A percentile compares a stretch with the other conserved stretches of the same genome.
phyloP scores from a whole-genome alignment of 1,140 invertebrate species.

The Polypedilum pembai region DNA sequence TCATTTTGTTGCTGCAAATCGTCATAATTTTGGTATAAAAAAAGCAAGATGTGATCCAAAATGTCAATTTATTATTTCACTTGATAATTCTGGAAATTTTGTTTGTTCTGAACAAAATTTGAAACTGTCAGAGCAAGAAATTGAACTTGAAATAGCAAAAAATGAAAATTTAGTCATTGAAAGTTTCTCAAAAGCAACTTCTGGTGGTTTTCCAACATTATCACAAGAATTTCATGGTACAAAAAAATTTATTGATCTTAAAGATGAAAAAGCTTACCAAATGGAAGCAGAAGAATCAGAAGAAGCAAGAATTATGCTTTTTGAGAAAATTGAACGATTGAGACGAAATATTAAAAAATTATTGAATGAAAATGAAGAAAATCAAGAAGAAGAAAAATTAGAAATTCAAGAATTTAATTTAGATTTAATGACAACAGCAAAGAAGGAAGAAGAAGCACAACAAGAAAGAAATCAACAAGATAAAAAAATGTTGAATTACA shows the following conservation, averaged over 20 bases:
- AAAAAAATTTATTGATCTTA: constrained; percentile 2
- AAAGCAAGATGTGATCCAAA: background rate
- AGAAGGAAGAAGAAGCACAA: constrained; percentile 38
- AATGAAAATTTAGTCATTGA: background rate
- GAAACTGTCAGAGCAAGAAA: background rate
- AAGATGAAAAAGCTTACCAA: background rate
- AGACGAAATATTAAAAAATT: constrained; percentile 34
- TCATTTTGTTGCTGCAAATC: background rate
- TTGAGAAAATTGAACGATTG: background rate
- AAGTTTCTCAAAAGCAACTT: background rate
- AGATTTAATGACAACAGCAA: constrained; percentile 35
- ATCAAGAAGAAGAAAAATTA: constrained; percentile 35
- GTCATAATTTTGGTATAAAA: constrained; percentile 20
- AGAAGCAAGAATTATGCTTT: background rate
- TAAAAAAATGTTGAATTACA: constrained; percentile 39
- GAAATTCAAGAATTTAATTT: constrained; percentile 41
- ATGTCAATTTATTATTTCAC: background rate
- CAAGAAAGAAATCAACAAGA: constrained; percentile 42
- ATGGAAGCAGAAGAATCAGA: constrained; percentile 21
- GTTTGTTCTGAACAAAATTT: background rate
- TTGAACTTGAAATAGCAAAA: background rate
- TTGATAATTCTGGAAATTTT: background rate
- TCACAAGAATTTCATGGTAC: background rate
- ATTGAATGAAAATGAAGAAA: constrained; percentile 41
- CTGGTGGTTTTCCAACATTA: background rate